Base-by-base conservation (phyloP, 2,888 invertebrate genomes). In the Epiblema foenella region DNA sequence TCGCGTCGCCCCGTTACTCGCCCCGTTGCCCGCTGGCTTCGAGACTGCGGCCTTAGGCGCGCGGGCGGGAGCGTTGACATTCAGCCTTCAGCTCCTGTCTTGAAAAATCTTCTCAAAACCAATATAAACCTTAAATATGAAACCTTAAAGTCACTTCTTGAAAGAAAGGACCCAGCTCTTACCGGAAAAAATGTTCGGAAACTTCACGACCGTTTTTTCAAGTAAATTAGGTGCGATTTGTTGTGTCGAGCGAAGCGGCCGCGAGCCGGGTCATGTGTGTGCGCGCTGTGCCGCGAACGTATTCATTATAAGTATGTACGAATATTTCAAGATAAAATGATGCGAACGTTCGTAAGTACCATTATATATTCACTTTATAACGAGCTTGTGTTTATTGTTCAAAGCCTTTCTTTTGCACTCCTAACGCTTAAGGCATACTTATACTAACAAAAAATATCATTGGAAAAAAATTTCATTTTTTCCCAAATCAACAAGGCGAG, bases 11-110 rank as follows among this genome's bases (percentile, higher is more conserved):
- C n/a, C n/a, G n/a, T n/a, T n/a, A n/a, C n/a, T n/a, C n/a, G n/a
- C n/a, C n/a, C n/a, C n/a, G n/a, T n/a, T n/a, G n/a, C n/a, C n/a
- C n/a, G n/a, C n/a, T n/a, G n/a, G n/a, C n/a, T n/a, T n/a, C n/a
- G n/a, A n/a, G 29, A 29, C 2, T 33, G 15, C 15, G 2, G 11
- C 58, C 74, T 78, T 75, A 77, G 77, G 73, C 46, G 79, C 75
- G 77, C 77, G 78, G 75, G 80, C 73, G 78, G 85, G 87, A 83
- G 82, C 89, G 84, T 83, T 89, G 89, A 90, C 90, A 89, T 89
- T 63, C 49, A 46, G 52, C 90, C 90, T 89, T 63, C 49, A 46
- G 52, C 52, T 42, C 65, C 12, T 56, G 12, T 17, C 56, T 42
- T 39, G 17, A 54, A 54, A n/a, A 39, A 3, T 15, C n/a, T 56